These are phyloP conservation scores for Tetraneura akinire DNA, from an alignment of 1,140 invertebrate species.

Conservation along the genomic window DNA sequence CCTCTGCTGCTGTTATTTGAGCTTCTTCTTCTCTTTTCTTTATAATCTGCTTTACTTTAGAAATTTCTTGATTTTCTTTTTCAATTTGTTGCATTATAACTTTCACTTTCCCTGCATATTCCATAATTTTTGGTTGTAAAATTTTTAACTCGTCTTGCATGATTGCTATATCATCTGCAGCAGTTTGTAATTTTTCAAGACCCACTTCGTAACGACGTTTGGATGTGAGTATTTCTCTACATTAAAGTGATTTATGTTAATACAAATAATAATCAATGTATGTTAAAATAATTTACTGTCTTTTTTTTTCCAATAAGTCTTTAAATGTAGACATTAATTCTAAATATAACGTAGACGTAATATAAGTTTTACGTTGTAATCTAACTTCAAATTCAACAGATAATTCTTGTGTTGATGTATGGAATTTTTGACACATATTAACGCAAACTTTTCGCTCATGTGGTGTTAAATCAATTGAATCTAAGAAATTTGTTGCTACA, in stretches of 20 bases:
- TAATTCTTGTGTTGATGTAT: slow-evolving; percentile 78
- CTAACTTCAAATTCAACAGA: slow-evolving; percentile 74
- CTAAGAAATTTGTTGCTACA: slow-evolving; percentile 84
- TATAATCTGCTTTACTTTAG: slow-evolving; percentile 71
- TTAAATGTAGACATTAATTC: slow-evolving; percentile 92
- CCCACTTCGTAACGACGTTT: slow-evolving; percentile 82
- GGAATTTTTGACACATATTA: slow-evolving; percentile 88
- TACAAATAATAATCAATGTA: not conserved
- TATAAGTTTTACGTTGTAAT: slow-evolving; percentile 79
- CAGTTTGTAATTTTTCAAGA: slow-evolving; percentile 82
- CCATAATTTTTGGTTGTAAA: slow-evolving; percentile 84
- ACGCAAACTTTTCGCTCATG: slow-evolving; percentile 73
- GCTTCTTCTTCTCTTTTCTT: slow-evolving; percentile 70
- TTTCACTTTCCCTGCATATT: slow-evolving; percentile 82
- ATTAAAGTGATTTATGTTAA: slow-evolving; percentile 17
- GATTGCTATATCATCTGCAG: slow-evolving; percentile 77
- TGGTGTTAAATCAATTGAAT: slow-evolving; percentile 79
- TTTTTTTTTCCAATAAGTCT: slow-evolving; percentile 74
- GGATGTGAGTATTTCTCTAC: slow-evolving; percentile 65
- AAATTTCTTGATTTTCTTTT: slow-evolving; percentile 81
- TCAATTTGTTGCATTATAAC: slow-evolving; percentile 77
- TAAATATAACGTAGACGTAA: slow-evolving; percentile 92
- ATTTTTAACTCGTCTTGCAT: slow-evolving; percentile 84
- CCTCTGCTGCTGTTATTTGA: slow-evolving; percentile 78
- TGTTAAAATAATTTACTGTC: slow-evolving; percentile 65